These are phyloP conservation scores for Ranitomeya imitator DNA, from an alignment of 2,113 vertebrate species.

Conservation along the genomic window DNA sequence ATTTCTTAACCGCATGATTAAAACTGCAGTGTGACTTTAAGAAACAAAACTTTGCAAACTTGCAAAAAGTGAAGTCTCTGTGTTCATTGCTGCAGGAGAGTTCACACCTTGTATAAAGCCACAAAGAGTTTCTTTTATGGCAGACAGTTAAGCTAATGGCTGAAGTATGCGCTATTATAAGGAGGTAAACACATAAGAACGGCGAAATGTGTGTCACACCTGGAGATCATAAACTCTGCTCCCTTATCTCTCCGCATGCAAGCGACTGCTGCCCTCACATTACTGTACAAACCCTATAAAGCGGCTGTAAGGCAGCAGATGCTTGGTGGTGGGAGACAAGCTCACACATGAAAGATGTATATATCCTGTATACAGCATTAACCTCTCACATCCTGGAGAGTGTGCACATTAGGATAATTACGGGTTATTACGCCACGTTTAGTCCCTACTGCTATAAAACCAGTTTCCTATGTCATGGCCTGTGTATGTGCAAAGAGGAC, in stretches of 20 bases:
- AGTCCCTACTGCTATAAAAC: background rate
- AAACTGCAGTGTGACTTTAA: background rate
- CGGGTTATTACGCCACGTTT: background rate
- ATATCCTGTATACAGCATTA: constrained; percentile 9
- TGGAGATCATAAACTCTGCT: constrained; percentile 33
- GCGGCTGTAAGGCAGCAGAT: background rate
- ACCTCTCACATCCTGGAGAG: background rate
- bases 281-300: constrained; percentile 1
- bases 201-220: constrained; percentile 32
- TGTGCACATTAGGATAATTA: background rate
- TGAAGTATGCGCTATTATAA: constrained; percentile 8
- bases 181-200: constrained; percentile 29
- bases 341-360: background rate
- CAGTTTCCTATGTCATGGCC: background rate
- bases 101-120: constrained; percentile 10
- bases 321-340: background rate
- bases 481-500: background rate
- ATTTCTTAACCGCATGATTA: background rate
- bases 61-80: background rate
- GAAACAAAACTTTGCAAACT: background rate
- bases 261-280: background rate
- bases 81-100: background rate
- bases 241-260: constrained; percentile 2
- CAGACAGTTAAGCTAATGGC: constrained; percentile 32
- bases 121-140: constrained; percentile 10